Conservation (phyloP, 2,113 vertebrate species). For the Chunga burmeisteri region DNA sequence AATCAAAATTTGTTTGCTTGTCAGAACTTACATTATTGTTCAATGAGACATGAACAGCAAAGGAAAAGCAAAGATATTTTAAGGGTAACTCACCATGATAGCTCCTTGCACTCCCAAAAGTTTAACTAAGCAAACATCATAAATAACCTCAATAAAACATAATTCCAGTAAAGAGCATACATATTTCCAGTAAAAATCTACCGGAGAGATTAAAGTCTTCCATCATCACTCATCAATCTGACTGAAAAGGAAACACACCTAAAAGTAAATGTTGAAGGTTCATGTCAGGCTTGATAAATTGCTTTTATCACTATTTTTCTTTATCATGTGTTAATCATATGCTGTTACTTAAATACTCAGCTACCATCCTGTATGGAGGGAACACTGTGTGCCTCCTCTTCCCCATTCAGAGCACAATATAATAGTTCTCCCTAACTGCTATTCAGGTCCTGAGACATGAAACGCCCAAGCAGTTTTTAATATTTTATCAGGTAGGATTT, state of each 20-base stretch:
- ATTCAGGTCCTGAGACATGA: not conserved
- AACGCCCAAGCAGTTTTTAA: not conserved
- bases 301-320: constrained; percentile 1
- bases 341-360: not conserved
- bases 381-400: not conserved
- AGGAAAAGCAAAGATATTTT: not conserved
- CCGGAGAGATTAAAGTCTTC: not conserved
- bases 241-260: not conserved
- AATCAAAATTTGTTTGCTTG: not conserved
- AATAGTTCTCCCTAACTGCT: not conserved
- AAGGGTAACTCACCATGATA: not conserved
- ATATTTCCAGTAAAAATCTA: not conserved
- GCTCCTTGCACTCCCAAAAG: not conserved
- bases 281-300: not conserved
- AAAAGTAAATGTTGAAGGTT: not conserved
- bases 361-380: not conserved
- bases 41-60: not conserved
- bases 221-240: not conserved
- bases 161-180: not conserved
- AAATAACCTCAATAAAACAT: not conserved
- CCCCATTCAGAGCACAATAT: not conserved
- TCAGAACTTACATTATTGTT: not conserved
- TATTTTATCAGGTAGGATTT: not conserved
- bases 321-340: not conserved
- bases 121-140: not conserved